These are phyloP conservation scores for Latrodectus hesperus DNA, from an alignment of 2,888 invertebrate species.

Conservation along the genomic window DNA sequence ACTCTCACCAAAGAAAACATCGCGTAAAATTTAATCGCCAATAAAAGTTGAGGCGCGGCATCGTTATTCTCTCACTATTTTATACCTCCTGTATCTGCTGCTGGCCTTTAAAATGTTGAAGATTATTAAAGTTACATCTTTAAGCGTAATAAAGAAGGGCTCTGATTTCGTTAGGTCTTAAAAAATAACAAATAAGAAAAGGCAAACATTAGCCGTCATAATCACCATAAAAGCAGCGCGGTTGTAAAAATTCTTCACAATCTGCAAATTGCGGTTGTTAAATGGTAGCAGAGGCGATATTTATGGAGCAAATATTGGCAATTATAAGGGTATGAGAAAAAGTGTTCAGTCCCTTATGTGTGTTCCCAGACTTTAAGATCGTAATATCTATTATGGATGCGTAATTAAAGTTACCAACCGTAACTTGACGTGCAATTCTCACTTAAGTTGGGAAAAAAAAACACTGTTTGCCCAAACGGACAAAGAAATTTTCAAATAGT, in stretches of 20 bases:
- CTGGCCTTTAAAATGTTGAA: neutral
- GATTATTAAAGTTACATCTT: constrained; percentile 2
- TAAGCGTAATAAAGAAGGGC: neutral
- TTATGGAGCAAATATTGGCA: constrained; percentile 47
- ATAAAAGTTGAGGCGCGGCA: neutral
- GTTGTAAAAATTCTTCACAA: constrained; percentile 55
- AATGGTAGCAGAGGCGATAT: constrained; percentile 8
- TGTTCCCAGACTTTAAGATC: constrained; percentile 1
- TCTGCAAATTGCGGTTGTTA: constrained; percentile 43
- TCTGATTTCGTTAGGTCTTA: neutral
- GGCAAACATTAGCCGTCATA: constrained; percentile 43
- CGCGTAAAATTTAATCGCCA: constrained; percentile 2
- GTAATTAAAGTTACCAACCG: constrained; percentile 38
- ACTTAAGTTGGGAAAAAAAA: too few relatives aligned
- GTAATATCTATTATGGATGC: constrained; percentile 34
- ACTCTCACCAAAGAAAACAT: neutral
- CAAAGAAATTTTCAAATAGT: too few relatives aligned
- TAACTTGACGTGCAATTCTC: too few relatives aligned
- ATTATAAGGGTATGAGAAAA: constrained; percentile 36
- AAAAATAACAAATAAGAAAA: neutral
- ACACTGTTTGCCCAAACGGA: too few relatives aligned
- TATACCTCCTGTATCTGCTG: neutral
- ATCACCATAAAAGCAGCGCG: constrained; percentile 55
- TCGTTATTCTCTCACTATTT: neutral
- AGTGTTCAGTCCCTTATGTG: constrained; percentile 33